phyloP scores from a whole-genome alignment of 2,888 invertebrate genomes.

The Rotaria sp. region DNA sequence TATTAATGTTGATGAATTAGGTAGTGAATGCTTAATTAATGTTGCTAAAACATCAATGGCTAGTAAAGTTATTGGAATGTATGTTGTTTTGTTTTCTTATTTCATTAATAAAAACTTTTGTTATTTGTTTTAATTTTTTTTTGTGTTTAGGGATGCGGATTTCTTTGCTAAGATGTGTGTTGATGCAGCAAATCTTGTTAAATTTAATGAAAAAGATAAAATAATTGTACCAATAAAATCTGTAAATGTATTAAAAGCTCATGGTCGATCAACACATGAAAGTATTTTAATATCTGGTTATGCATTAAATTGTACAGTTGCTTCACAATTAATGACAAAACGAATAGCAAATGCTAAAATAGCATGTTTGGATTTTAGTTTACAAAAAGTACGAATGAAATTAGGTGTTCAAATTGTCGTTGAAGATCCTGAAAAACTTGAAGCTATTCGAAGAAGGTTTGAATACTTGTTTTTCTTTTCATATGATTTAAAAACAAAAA shows the following conservation, averaged over 20 bases:
- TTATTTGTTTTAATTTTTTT: background rate
- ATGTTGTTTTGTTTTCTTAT: background rate
- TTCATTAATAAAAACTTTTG: background rate
- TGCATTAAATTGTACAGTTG: constrained; percentile 93
- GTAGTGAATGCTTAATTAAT: constrained; percentile 77
- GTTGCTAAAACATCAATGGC: constrained; percentile 98
- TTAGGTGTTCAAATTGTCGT: constrained; percentile 85
- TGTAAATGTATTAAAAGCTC: constrained; percentile 91
- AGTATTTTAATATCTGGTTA: constrained; percentile 82
- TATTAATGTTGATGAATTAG: constrained; percentile 79
- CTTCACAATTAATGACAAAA: constrained; percentile 70
- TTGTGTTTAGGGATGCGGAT: constrained; percentile 66
- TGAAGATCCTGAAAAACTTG: constrained; percentile 85
- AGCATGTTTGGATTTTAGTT: constrained; percentile 90
- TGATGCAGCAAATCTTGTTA: constrained; percentile 82
- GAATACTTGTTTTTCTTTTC: constrained; percentile 40
- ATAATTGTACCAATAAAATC: constrained; percentile 68
- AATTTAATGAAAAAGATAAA: constrained; percentile 42
- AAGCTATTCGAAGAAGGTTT: constrained; percentile 76
- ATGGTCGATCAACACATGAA: constrained; percentile 87
- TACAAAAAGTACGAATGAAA: constrained; percentile 98
- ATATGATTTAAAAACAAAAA: background rate
- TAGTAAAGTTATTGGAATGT: constrained; percentile 90
- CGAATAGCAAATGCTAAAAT: constrained; percentile 85
- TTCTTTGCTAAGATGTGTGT: constrained; percentile 91